These are phyloP conservation scores for Propithecus deckenii DNA, from an alignment of 2,797 vertebrate species.

Conservation along the genomic window DNA sequence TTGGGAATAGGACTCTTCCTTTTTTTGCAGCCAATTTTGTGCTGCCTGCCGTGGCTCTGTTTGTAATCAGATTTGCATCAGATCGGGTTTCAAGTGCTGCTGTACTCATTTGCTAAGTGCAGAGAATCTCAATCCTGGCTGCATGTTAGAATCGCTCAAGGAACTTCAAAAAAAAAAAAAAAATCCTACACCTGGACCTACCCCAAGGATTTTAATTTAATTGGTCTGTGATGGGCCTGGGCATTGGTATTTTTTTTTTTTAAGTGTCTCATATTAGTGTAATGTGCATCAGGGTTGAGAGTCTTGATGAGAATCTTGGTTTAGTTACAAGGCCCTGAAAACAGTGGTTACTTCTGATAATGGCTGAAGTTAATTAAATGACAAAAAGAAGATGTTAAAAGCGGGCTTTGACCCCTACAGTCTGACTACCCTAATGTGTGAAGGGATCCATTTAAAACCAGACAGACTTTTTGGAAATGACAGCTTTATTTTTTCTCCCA, in stretches of 20 bases:
- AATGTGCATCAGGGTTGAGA: neutral
- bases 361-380: neutral
- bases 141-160: neutral
- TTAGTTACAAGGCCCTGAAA: slow-evolving; percentile 12
- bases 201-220: neutral
- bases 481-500: neutral
- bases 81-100: neutral
- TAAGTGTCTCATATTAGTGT: neutral
- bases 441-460: neutral
- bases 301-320: neutral
- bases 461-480: neutral
- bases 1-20: neutral
- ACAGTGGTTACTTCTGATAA: neutral
- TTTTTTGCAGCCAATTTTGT: neutral
- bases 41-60: neutral
- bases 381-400: neutral
- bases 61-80: neutral
- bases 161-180: neutral
- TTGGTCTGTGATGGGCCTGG: neutral
- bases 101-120: neutral
- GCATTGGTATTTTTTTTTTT: neutral
- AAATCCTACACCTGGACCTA: neutral
- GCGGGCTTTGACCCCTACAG: neutral
- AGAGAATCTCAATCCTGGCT: neutral
- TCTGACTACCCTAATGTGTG: neutral